phyloP scores from a whole-genome alignment of 2,797 vertebrate genomes.

The Liasis olivaceus region DNA sequence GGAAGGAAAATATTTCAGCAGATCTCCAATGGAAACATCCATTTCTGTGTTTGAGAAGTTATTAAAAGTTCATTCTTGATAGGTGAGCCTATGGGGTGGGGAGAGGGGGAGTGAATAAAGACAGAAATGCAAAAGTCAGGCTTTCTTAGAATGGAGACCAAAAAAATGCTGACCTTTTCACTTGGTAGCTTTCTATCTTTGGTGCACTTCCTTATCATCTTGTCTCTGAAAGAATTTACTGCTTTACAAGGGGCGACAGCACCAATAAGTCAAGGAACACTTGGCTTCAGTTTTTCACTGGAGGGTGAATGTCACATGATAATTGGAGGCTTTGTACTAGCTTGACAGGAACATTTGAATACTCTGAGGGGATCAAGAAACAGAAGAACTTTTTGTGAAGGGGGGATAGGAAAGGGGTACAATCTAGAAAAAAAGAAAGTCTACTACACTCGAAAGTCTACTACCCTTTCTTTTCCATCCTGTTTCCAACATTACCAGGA shows the following conservation, averaged over 20 bases:
- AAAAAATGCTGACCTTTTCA: conserved; percentile 36
- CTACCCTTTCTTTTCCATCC: neutral
- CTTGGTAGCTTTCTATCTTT: conserved; percentile 19
- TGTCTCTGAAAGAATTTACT: conserved; percentile 38
- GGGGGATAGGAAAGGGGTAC: neutral
- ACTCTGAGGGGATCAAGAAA: neutral
- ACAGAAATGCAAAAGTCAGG: conserved; percentile 8
- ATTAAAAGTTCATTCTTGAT: conserved; percentile 14
- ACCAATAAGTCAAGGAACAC: conserved; percentile 34
- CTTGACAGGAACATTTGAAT: conserved; percentile 10
- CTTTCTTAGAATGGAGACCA: conserved; percentile 14
- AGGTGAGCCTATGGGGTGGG: neutral
- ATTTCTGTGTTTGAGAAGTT: conserved; percentile 27
- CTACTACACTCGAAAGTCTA: neutral
- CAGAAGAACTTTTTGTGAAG: neutral
- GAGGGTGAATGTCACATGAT: conserved; percentile 4
- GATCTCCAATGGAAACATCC: conserved; percentile 1
- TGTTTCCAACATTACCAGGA: neutral
- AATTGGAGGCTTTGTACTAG: conserved; percentile 5
- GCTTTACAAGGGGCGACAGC: conserved; percentile 24
- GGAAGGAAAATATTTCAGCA: conserved; percentile 28
- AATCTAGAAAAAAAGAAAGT: neutral
- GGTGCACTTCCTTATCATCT: conserved; percentile 32
- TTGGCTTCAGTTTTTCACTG: conserved; percentile 30
- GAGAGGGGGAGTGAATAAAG: neutral